A percentile compares a stretch with the other conserved stretches of the same genome.
Evolutionary conservation across 2,888 invertebrate species (phyloP).

Genomic region (Dione juno): DNA sequence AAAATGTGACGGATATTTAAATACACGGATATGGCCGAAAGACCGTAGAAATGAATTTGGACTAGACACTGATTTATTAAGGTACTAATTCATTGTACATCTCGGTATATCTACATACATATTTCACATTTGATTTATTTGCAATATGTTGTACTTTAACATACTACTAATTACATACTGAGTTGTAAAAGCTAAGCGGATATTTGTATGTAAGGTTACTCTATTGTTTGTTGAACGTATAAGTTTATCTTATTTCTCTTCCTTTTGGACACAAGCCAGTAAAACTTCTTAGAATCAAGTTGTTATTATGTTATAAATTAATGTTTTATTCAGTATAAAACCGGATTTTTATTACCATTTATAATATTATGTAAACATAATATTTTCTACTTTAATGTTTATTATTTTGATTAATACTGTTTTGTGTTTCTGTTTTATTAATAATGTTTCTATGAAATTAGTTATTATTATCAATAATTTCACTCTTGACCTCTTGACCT

Average conservation of each 20-base stretch:
- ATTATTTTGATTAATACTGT: too few relatives aligned
- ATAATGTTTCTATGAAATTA: too few relatives aligned
- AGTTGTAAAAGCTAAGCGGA: background rate
- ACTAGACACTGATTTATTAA: slow-evolving; percentile 15
- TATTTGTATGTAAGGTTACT: slow-evolving; percentile 13
- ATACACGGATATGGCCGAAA: slow-evolving; percentile 5
- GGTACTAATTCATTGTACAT: slow-evolving; percentile 12
- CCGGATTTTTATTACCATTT: slow-evolving; percentile 1
- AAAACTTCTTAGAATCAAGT: slow-evolving; percentile 4
- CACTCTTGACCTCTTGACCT: too few relatives aligned
- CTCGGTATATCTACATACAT: background rate
- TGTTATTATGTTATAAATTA: background rate
- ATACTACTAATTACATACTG: background rate
- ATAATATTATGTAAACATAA: background rate
- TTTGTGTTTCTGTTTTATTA: too few relatives aligned
- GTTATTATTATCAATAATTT: too few relatives aligned
- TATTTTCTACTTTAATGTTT: background rate
- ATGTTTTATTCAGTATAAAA: background rate
- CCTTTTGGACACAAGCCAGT: slow-evolving; percentile 22
- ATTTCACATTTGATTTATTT: slow-evolving; percentile 1
- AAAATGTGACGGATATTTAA: too few relatives aligned
- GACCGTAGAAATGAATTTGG: slow-evolving; percentile 15
- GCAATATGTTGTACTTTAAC: background rate
- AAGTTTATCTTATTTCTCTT: slow-evolving; percentile 20
- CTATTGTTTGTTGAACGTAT: slow-evolving; percentile 2